These are phyloP conservation scores for Halcyon badia DNA, from an alignment of 2,797 vertebrate genomes.

Conservation along the genomic window DNA sequence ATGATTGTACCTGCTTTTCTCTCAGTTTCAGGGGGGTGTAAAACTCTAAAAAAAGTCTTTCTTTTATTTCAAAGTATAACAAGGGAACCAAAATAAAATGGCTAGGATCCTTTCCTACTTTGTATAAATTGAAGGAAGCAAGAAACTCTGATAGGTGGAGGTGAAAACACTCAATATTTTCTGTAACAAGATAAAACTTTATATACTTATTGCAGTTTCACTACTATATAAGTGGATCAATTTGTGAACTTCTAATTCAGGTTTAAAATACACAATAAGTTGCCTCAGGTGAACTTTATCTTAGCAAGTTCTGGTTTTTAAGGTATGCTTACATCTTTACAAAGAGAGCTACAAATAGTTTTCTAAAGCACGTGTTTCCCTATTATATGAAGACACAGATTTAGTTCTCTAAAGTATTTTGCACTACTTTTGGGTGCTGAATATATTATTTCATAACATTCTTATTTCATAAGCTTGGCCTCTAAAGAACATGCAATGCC, in stretches of 20 bases:
- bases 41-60: background rate
- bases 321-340: background rate
- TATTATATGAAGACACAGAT: background rate
- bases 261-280: background rate
- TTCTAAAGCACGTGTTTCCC: background rate
- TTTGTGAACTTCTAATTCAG: background rate
- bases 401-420: background rate
- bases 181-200: background rate
- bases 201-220: background rate
- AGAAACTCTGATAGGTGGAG: background rate
- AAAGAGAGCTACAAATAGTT: background rate
- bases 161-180: background rate
- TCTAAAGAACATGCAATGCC: background rate
- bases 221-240: background rate
- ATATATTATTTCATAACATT: background rate
- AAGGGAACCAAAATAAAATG: background rate
- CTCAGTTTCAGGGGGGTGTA: background rate
- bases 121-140: background rate
- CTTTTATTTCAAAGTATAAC: background rate
- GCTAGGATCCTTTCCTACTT: background rate
- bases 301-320: background rate
- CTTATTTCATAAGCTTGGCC: background rate
- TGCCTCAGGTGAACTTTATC: background rate
- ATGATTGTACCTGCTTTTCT: background rate
- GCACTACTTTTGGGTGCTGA: background rate